Evolutionary conservation across 2,797 vertebrate genomes (phyloP).

Genomic region (Hydrolagus colliei): DNA sequence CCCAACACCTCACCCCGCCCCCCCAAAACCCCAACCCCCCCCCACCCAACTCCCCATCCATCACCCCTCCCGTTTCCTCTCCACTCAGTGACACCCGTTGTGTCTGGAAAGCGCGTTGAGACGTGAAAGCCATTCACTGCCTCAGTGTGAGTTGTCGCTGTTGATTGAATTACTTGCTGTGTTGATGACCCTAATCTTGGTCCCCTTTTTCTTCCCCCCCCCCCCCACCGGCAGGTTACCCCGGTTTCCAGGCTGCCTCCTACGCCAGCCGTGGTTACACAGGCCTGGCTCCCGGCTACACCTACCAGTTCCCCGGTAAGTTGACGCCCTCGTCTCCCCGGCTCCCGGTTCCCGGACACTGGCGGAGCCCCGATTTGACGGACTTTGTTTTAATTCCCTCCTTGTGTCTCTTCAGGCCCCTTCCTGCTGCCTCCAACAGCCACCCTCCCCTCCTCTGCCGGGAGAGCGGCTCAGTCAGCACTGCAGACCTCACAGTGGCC

Average conservation of each 20-base stretch:
- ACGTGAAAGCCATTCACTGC: no score
- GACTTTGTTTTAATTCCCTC: neutral
- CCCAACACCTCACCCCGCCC: neutral
- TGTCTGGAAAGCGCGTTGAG: no score
- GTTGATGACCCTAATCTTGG: no score
- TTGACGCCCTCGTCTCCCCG: constrained; percentile 27
- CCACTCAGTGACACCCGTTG: neutral
- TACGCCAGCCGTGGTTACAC: constrained; percentile 96
- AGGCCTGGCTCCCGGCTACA: constrained; percentile 91
- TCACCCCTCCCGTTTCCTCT: no score
- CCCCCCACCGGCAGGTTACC: constrained; percentile 69
- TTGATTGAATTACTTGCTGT: no score
- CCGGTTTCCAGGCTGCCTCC: constrained; percentile 92
- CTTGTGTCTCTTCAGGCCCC: neutral
- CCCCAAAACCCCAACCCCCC: neutral
- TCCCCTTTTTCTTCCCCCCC: neutral
- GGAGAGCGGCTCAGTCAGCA: neutral
- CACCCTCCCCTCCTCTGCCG: constrained; percentile 9
- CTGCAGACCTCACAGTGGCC: constrained; percentile 21
- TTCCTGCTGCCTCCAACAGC: constrained; percentile 23
- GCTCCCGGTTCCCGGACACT: no score
- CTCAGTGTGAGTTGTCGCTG: no score
- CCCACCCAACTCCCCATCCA: neutral
- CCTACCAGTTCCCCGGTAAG: constrained; percentile 97
- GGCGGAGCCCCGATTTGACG: neutral